These are phyloP conservation scores for Minunthozetes semirufus DNA, from an alignment of 2,888 invertebrate species.

Conservation along the genomic window DNA sequence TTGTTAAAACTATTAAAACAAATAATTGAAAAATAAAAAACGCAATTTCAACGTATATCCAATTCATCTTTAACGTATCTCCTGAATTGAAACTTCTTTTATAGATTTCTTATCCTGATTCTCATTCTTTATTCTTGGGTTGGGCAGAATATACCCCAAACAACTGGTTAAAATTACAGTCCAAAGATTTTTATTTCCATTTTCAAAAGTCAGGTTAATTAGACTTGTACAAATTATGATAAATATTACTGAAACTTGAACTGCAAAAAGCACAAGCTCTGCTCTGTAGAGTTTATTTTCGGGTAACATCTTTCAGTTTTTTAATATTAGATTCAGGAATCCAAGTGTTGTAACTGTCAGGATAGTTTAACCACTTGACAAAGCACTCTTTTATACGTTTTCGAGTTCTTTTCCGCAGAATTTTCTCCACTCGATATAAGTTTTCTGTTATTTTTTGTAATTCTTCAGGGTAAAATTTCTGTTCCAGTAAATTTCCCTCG, in stretches of 20 bases:
- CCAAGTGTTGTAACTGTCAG: slow-evolving; percentile 22
- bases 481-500: not conserved
- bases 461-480: slow-evolving; percentile 20
- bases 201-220: not conserved
- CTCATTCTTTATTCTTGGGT: not conserved
- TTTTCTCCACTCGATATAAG: slow-evolving; percentile 8
- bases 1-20: not conserved
- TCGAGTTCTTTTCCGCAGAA: not conserved
- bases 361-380: slow-evolving; percentile 32
- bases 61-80: not conserved
- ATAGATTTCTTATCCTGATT: not conserved
- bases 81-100: not conserved
- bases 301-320: too few relatives aligned
- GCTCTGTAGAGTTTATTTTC: not conserved
- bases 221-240: not conserved
- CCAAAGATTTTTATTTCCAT: not conserved
- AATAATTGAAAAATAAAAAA: not conserved
- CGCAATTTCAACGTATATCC: not conserved
- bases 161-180: not conserved
- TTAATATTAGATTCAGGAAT: not conserved
- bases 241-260: not conserved
- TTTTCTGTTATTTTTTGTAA: not conserved
- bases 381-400: not conserved
- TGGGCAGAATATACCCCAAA: not conserved
- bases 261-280: not conserved